phyloP scores from a whole-genome alignment of 1,140 invertebrate species.

The Panulirus ornatus region DNA sequence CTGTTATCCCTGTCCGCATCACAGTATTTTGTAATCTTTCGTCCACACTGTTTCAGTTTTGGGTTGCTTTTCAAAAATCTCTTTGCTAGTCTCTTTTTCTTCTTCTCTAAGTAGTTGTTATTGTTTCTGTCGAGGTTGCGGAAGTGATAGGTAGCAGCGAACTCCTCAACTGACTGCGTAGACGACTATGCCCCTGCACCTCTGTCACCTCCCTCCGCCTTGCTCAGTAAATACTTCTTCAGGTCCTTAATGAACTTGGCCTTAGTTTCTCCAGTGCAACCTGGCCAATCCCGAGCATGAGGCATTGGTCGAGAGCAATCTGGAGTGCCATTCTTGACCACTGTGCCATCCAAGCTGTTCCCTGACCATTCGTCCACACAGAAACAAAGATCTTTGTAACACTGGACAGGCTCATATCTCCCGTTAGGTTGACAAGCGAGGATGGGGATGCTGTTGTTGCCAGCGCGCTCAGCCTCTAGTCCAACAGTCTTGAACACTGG shows the following conservation, averaged over 20 bases:
- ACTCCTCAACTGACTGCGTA: constrained; percentile 49
- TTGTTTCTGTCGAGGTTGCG: constrained; percentile 33
- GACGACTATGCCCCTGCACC: constrained; percentile 17
- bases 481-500: no score
- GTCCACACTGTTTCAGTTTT: constrained; percentile 44
- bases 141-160: constrained; percentile 56
- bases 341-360: constrained; percentile 59
- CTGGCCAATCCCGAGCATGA: constrained; percentile 53
- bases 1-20: constrained; percentile 39
- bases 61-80: constrained; percentile 46
- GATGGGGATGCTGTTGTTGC: constrained; percentile 39
- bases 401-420: constrained; percentile 41
- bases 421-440: constrained; percentile 34
- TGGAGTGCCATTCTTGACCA: constrained; percentile 50
- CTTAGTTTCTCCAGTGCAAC: constrained; percentile 43
- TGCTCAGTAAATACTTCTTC: constrained; percentile 45
- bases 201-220: constrained; percentile 45
- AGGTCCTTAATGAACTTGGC: constrained; percentile 51
- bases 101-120: constrained; percentile 26
- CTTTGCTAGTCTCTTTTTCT: constrained; percentile 35
- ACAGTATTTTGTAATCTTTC: constrained; percentile 54
- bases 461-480: neutral
- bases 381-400: constrained; percentile 38
- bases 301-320: constrained; percentile 52
- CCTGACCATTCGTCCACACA: constrained; percentile 61